These are phyloP conservation scores for Theonella swinhoei DNA, from an alignment of 37 sponge, comb jelly and placozoan genomes.

Conservation along the genomic window DNA sequence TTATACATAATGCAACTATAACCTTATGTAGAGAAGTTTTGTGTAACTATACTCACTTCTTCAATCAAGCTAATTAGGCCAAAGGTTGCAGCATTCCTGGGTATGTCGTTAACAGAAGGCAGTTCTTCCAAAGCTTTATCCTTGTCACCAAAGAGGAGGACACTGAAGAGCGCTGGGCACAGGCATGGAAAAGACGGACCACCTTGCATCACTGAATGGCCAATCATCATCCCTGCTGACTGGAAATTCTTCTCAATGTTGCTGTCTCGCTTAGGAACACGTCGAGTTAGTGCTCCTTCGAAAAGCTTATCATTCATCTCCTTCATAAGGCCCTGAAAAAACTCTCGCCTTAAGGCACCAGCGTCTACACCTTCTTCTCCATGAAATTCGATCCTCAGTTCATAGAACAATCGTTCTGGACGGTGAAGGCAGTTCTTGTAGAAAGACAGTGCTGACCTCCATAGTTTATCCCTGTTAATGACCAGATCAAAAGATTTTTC, in stretches of 20 bases:
- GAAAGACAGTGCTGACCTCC: constrained; percentile 23
- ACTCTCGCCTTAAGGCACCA: constrained; percentile 50
- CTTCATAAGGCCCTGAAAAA: constrained; percentile 41
- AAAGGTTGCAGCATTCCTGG: constrained; percentile 23
- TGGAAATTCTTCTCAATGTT: constrained; percentile 25
- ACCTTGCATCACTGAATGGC: constrained; percentile 51
- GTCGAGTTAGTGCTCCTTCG: constrained; percentile 38
- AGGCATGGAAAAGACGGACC: no score
- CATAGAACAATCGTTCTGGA: constrained; percentile 17
- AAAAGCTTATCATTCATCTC: constrained; percentile 29
- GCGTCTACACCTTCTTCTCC: constrained; percentile 47
- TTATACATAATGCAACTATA: no score
- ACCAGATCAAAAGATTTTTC: no score
- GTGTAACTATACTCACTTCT: constrained; percentile 15
- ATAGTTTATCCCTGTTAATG: constrained; percentile 22
- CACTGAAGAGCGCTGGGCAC: constrained; percentile 30
- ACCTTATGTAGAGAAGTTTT: background rate
- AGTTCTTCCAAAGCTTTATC: constrained; percentile 4
- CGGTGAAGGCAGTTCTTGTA: constrained; percentile 34
- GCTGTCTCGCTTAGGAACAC: constrained; percentile 38
- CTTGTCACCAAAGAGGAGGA: constrained; percentile 6
- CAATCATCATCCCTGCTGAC: constrained; percentile 47
- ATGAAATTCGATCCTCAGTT: constrained; percentile 19
- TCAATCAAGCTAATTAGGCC: constrained; percentile 35
- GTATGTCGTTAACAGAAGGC: constrained; percentile 30